phyloP scores from a whole-genome alignment of 2,113 vertebrate species.

The Scortum barcoo region DNA sequence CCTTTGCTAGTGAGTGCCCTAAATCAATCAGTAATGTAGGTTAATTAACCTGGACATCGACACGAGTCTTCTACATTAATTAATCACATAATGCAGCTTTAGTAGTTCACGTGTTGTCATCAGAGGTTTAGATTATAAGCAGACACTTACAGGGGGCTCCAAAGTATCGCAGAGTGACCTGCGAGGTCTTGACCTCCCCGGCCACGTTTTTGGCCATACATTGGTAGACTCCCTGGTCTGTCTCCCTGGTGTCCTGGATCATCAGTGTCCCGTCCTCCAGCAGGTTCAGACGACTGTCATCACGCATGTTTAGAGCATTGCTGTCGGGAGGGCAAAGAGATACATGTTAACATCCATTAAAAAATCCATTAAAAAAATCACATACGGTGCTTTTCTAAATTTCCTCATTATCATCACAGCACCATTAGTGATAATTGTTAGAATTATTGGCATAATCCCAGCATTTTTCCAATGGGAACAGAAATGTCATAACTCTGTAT shows the following conservation, averaged over 20 bases:
- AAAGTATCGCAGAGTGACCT: constrained; percentile 96
- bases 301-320: constrained; percentile 92
- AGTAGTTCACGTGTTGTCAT: background rate
- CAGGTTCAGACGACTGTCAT: constrained; percentile 94
- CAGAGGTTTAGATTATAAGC: background rate
- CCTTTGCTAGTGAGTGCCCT: background rate
- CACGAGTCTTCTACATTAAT: background rate
- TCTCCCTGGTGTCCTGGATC: constrained; percentile 96
- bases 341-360: background rate
- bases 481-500: background rate
- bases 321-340: constrained; percentile 39
- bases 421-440: background rate
- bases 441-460: background rate
- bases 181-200: constrained; percentile 95
- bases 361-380: background rate
- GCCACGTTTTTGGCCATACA: constrained; percentile 99
- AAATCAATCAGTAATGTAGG: background rate
- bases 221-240: constrained; percentile 96
- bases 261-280: constrained; percentile 96
- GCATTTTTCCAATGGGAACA: background rate
- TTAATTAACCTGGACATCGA: background rate
- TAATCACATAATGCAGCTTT: background rate
- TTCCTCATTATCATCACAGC: background rate
- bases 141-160: constrained; percentile 90
- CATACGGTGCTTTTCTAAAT: background rate